Conservation (phyloP, 1,140 invertebrate species). For the Diorhabda carinulata region DNA sequence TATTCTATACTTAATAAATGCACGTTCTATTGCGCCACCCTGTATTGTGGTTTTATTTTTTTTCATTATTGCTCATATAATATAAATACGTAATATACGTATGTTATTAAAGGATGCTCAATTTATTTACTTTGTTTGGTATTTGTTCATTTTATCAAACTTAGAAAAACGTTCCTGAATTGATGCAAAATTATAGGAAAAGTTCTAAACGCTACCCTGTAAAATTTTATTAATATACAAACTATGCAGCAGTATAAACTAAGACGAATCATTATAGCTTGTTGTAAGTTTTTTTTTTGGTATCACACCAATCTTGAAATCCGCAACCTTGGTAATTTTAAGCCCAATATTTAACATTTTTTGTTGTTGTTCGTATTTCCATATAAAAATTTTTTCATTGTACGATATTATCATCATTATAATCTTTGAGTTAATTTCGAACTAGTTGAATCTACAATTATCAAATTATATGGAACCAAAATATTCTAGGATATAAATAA, state of each 20-base stretch:
- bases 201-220: background rate
- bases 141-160: slow-evolving; percentile 6
- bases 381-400: too few relatives aligned
- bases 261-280: slow-evolving; percentile 8
- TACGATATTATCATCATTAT: too few relatives aligned
- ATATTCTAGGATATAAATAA: too few relatives aligned
- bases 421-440: too few relatives aligned
- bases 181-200: background rate
- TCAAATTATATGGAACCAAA: too few relatives aligned
- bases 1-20: too few relatives aligned
- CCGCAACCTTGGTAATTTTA: slow-evolving; percentile 5
- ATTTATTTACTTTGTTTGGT: slow-evolving; percentile 17
- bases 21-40: too few relatives aligned
- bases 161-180: slow-evolving; percentile 4
- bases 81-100: background rate
- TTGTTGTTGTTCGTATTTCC: too few relatives aligned
- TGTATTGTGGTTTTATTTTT: background rate
- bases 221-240: slow-evolving; percentile 7
- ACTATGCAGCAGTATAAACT: background rate
- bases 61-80: slow-evolving; percentile 5
- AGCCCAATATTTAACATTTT: background rate
- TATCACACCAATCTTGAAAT: slow-evolving; percentile 9
- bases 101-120: background rate
- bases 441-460: too few relatives aligned
- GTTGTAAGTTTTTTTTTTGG: background rate